phyloP scores from a whole-genome alignment of 1,140 invertebrate genomes.

The Pseudomyrmex dendroicus region DNA sequence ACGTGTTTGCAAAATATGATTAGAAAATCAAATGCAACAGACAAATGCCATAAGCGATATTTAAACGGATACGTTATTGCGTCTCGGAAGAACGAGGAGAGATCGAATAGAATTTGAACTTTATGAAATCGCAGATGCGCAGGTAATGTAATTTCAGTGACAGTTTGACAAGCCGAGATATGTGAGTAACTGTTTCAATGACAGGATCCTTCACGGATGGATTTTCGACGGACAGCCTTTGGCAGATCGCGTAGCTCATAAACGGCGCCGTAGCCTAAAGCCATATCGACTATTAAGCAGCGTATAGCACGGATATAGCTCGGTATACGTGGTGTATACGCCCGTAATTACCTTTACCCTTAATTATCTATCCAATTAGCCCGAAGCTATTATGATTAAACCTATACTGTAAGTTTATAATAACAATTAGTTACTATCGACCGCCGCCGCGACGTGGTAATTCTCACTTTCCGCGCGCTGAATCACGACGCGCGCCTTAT shows the following conservation, averaged over 20 bases:
- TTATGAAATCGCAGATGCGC: background rate
- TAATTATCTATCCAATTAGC: conserved; percentile 86
- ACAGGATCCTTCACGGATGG: conserved; percentile 45
- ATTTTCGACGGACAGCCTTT: conserved; percentile 79
- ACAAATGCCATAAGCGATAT: background rate
- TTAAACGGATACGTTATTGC: too few species aligned
- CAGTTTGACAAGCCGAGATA: conserved; percentile 20
- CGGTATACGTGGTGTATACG: conserved; percentile 80
- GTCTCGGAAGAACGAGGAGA: background rate
- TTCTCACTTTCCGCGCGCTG: conserved; percentile 79
- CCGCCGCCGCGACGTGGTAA: conserved; percentile 78
- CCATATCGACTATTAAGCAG: conserved; percentile 83
- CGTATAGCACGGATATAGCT: conserved; percentile 76
- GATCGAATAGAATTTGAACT: background rate
- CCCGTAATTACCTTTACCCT: conserved; percentile 85
- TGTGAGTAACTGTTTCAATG: background rate
- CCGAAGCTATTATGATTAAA: conserved; percentile 85
- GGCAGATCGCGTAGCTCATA: conserved; percentile 79
- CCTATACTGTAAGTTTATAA: conserved; percentile 85
- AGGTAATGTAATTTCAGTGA: background rate
- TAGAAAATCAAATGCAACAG: too few species aligned
- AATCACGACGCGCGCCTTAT: conserved; percentile 65
- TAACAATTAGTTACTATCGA: conserved; percentile 85
- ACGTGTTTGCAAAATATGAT: background rate
- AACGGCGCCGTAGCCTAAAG: conserved; percentile 81